Conservation (phyloP, 2,113 vertebrate genomes). For the Podarcis cretensis region DNA sequence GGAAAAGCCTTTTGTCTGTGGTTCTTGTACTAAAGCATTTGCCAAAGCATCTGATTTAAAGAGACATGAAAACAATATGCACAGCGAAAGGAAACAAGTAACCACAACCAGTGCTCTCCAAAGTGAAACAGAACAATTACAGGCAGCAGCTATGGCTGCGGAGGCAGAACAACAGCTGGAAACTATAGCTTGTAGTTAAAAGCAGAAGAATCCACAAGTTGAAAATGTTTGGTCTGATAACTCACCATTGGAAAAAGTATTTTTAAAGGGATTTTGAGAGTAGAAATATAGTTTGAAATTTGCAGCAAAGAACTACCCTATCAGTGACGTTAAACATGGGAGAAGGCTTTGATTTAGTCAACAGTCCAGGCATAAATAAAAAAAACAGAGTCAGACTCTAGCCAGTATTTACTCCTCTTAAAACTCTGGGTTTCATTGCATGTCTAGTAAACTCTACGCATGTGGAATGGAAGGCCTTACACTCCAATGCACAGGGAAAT, state of each 20-base stretch:
- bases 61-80: constrained; percentile 99
- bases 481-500: constrained; percentile 31
- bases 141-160: constrained; percentile 88
- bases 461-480: constrained; percentile 23
- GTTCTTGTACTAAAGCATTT: constrained; percentile 97
- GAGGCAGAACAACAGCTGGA: constrained; percentile 87
- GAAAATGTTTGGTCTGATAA: constrained; percentile 29
- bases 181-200: constrained; percentile 85
- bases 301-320: constrained; percentile 18
- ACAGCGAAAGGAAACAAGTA: constrained; percentile 96
- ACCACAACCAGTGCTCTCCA: constrained; percentile 86
- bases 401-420: constrained; percentile 28
- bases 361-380: constrained; percentile 43
- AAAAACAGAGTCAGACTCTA: constrained; percentile 19
- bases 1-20: constrained; percentile 96
- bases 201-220: constrained; percentile 13
- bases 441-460: constrained; percentile 24
- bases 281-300: constrained; percentile 60
- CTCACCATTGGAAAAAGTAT: constrained; percentile 48
- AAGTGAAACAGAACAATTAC: constrained; percentile 89
- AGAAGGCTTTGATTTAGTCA: constrained; percentile 57
- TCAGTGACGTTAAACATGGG: constrained; percentile 44
- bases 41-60: constrained; percentile 99
- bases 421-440: constrained; percentile 12
- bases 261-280: constrained; percentile 50